These are phyloP conservation scores for Neoitamus cyanurus DNA, from an alignment of 2,888 invertebrate genomes.

Conservation along the genomic window DNA sequence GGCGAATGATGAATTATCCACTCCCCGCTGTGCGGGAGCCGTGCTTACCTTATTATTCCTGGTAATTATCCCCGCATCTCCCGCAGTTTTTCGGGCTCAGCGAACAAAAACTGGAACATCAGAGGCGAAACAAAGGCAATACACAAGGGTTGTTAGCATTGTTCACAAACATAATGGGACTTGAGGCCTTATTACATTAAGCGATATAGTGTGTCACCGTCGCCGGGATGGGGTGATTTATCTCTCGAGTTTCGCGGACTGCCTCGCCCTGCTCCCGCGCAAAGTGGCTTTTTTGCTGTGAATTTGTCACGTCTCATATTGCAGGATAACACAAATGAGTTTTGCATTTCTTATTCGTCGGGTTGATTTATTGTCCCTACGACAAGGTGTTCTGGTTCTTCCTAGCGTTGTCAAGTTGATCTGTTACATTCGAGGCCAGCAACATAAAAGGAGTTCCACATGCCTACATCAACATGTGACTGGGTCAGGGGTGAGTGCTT, in stretches of 20 bases:
- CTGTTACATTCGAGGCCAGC: not conserved
- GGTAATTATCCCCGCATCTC: not conserved
- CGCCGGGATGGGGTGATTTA: not conserved
- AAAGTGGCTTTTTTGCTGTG: not conserved
- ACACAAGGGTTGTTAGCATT: slow-evolving; percentile 3
- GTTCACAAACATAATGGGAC: not conserved
- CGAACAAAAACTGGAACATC: not conserved
- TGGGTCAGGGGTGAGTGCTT: too few species aligned
- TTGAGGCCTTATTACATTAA: not conserved
- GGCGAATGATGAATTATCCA: slow-evolving; percentile 30
- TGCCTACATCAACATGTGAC: too few species aligned
- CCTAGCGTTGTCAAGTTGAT: not conserved
- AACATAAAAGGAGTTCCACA: not conserved
- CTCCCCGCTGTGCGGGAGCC: not conserved
- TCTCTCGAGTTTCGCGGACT: not conserved
- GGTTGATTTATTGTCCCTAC: not conserved
- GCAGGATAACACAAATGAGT: not conserved
- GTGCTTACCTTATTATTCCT: slow-evolving; percentile 20
- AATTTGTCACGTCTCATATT: not conserved
- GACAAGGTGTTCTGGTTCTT: not conserved
- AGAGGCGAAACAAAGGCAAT: not conserved
- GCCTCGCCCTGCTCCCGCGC: not conserved
- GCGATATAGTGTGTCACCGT: not conserved
- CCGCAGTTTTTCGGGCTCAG: not conserved
- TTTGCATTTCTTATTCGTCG: not conserved